These are phyloP conservation scores for Manduca sexta DNA, from an alignment of 1,140 invertebrate genomes.

Conservation along the genomic window DNA sequence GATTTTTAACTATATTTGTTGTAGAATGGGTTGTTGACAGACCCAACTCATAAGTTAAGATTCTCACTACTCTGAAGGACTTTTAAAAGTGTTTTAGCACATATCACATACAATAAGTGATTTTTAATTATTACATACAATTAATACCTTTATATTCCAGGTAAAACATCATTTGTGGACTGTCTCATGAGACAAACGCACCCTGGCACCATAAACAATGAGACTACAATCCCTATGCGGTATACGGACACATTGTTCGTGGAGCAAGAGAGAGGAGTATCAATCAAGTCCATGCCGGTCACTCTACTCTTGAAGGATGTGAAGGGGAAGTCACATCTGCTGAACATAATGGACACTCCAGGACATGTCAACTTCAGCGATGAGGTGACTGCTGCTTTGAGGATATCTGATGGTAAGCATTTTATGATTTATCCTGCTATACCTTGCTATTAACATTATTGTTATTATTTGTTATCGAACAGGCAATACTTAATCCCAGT, in stretches of 20 bases:
- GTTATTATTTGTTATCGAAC: too few species aligned
- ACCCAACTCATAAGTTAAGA: not conserved
- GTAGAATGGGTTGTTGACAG: too few species aligned
- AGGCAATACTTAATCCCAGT: too few species aligned
- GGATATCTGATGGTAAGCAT: slow-evolving; percentile 94
- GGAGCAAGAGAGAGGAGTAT: slow-evolving; percentile 97
- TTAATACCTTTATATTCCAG: slow-evolving; percentile 26
- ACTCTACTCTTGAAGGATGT: slow-evolving; percentile 95
- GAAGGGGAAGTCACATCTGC: slow-evolving; percentile 94
- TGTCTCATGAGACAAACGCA: slow-evolving; percentile 98
- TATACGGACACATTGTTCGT: slow-evolving; percentile 99
- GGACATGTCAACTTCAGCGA: slow-evolving; percentile 99
- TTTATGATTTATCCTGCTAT: too few species aligned
- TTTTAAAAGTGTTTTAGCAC: not conserved
- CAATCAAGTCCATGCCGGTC: slow-evolving; percentile 97
- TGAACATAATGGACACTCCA: slow-evolving; percentile 99
- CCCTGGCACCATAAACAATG: slow-evolving; percentile 83
- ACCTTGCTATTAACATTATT: too few species aligned
- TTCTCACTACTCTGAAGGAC: too few species aligned
- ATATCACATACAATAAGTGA: not conserved
- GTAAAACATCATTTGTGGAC: slow-evolving; percentile 98
- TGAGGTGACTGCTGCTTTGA: slow-evolving; percentile 97
- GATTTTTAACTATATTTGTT: too few species aligned
- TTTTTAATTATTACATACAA: not conserved
- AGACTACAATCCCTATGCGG: slow-evolving; percentile 76